These are phyloP conservation scores for Hyperoplus lanceolatus DNA, from an alignment of 2,797 vertebrate species.

Conservation along the genomic window DNA sequence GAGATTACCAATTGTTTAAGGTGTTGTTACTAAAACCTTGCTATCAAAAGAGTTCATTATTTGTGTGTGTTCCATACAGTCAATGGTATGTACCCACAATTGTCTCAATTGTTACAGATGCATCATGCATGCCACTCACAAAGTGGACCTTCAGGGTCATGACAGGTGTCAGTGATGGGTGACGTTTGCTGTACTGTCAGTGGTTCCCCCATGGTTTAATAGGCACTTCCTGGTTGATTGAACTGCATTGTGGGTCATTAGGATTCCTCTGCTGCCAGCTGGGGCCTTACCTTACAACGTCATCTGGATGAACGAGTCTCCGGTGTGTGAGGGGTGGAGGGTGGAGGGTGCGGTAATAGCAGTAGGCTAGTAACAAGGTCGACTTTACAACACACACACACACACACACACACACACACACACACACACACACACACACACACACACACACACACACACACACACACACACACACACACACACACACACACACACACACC, in stretches of 20 bases:
- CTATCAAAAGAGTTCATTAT: neutral
- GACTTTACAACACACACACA: conserved; percentile 32
- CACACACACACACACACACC: conserved; percentile 29
- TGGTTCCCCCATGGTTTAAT: conserved; percentile 66
- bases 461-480: conserved; percentile 12
- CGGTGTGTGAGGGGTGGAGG: conserved; percentile 12
- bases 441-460: conserved; percentile 27
- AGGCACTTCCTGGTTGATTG: conserved; percentile 78
- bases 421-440: neutral
- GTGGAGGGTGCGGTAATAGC: conserved; percentile 46
- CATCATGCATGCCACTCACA: conserved; percentile 35
- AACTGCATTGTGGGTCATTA: conserved; percentile 79
- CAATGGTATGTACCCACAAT: neutral
- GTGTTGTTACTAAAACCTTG: neutral
- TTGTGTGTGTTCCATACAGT: neutral
- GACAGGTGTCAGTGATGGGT: conserved; percentile 65
- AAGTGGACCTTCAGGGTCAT: conserved; percentile 36
- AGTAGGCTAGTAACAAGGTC: conserved; percentile 48
- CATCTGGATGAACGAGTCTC: conserved; percentile 48
- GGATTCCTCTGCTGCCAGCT: conserved; percentile 73
- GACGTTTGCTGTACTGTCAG: conserved; percentile 49
- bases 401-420: neutral
- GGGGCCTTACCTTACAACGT: conserved; percentile 63
- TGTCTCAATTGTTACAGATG: conserved; percentile 36
- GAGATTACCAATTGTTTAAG: neutral